Base-by-base conservation (phyloP, 2,797 vertebrate genomes). In the Macropus fuliginosus region DNA sequence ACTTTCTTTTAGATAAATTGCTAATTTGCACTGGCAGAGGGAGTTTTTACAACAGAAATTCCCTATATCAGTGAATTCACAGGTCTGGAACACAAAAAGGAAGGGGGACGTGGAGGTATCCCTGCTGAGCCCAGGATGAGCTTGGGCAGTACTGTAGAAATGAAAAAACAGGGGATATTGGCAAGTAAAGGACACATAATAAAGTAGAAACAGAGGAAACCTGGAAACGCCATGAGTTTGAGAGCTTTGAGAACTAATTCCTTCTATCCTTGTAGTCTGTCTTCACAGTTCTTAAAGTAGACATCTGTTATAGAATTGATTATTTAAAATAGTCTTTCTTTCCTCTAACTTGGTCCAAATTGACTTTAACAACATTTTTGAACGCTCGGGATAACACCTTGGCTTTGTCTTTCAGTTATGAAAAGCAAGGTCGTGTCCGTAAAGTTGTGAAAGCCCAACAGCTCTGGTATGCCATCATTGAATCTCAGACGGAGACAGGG, bases 401-500 rank as follows among this genome's bases (percentile, higher is more conserved):
- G 46, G 9, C 87, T 97, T 95, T 97, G 92, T 3, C 1, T 97
- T 92, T 93, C 97, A 99, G 99, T 54, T 99, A 99, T 0, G 99
- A 99, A 98, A 98, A 97, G 96, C 99, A 99, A 40, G 99, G 99
- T 62, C 98, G 98, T 8, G 98, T 99, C 0, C 99, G 99, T 96
- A 99, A 99, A 6, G 99, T 99, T 97, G 99, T 99, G 96, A 99
- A 99, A 98, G 99, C 99, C 28, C 99, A 99, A 98, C 99, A 99
- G 98, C 94, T 99, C 94, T 99, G 99, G 99, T 99, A 99, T 0
- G 99, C 99, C 90, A 98, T 99, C 96, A 99, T 99, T 0, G 99
- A 99, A 97, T 99, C 99, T 0, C 99, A 99, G 99, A 99, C 99
- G 0, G 99, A 99, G 98, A 99, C 99, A 0, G 99, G 99, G 0